Conservation (phyloP, 1,140 invertebrate genomes). For the Aphidius ervi region DNA sequence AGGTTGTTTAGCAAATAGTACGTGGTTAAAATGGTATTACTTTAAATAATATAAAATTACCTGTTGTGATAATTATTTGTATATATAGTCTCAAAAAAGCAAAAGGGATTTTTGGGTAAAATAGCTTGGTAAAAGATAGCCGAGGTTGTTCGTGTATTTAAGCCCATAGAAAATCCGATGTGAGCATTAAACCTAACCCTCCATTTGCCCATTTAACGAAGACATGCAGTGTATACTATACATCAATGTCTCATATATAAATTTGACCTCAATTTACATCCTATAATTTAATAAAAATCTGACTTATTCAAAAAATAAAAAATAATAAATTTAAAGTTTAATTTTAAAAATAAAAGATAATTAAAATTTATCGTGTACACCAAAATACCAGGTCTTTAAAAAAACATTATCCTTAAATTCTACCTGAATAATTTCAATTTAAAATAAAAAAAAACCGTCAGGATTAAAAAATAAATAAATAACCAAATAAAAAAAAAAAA, state of each 20-base stretch:
- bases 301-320: constrained; percentile 8
- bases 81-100: not conserved
- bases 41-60: constrained; percentile 18
- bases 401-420: too few species aligned
- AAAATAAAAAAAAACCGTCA: too few species aligned
- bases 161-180: constrained; percentile 16
- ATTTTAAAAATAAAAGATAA: too few species aligned
- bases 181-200: constrained; percentile 18
- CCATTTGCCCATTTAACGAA: constrained; percentile 20
- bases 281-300: not conserved
- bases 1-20: constrained; percentile 1
- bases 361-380: too few species aligned
- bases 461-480: too few species aligned
- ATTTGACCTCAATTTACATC: too few species aligned
- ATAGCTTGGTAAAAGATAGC: not conserved
- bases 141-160: not conserved
- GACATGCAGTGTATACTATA: not conserved
- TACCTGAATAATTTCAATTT: too few species aligned
- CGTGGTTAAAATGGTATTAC: constrained; percentile 17
- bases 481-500: too few species aligned
- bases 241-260: too few species aligned
- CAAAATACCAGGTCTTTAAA: too few species aligned
- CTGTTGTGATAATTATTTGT: too few species aligned
- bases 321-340: not conserved
- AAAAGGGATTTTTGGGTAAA: not conserved